Conservation (phyloP, 2,113 vertebrate genomes). For the Daubentonia madagascariensis region DNA sequence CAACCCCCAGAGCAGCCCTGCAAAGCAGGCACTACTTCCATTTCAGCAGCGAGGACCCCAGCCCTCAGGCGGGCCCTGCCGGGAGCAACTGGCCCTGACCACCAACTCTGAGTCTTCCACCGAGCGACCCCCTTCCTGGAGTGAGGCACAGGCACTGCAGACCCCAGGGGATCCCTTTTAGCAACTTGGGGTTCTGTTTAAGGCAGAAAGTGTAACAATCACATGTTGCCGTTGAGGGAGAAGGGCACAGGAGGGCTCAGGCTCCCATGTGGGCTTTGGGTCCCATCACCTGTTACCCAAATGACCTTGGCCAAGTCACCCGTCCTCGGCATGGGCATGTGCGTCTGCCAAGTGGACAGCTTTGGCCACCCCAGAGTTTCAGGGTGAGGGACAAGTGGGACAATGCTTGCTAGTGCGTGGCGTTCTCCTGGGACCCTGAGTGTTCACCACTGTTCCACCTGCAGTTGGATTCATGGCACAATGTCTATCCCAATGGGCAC, state of each 20-base stretch:
- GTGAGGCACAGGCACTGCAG: neutral
- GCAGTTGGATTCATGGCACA: rapidly evolving
- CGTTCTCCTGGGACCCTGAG: rapidly evolving
- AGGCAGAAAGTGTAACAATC: rapidly evolving
- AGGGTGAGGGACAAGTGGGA: neutral
- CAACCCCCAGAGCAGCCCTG: neutral
- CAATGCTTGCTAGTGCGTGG: rapidly evolving
- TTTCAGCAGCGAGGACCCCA: neutral
- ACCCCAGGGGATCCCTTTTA: neutral
- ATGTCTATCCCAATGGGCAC: neutral
- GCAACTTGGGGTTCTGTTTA: too few species aligned
- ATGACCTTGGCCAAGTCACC: neutral
- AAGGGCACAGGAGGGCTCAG: rapidly evolving
- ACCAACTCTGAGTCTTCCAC: too few species aligned
- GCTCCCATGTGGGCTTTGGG: neutral
- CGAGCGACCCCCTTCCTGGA: neutral
- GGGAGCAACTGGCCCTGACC: neutral
- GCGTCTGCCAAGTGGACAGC: neutral
- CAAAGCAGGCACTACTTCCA: rapidly evolving
- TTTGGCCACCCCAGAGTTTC: neutral
- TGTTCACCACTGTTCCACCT: rapidly evolving
- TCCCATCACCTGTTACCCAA: rapidly evolving
- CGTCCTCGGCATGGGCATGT: rapidly evolving
- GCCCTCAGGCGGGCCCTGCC: neutral
- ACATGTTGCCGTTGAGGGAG: rapidly evolving